Conservation (phyloP, 2,888 invertebrate genomes). For the Drosophila atroscutellata region DNA sequence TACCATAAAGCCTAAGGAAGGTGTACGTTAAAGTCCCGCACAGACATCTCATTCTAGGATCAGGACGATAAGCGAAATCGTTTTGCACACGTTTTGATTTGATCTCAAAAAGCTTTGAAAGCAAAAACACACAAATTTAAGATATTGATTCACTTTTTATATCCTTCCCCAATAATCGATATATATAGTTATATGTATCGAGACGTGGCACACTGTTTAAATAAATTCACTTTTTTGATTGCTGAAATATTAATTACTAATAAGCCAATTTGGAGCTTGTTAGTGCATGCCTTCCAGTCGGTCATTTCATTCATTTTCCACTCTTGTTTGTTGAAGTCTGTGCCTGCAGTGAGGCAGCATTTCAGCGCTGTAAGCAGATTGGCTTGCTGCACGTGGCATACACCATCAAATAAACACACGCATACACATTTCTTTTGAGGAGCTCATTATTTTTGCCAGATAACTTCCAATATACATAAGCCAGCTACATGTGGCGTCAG, state of each 20-base stretch:
- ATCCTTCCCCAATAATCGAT: not conserved
- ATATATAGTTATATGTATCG: not conserved
- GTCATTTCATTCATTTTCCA: no score
- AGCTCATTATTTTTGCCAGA: slow-evolving; percentile 66
- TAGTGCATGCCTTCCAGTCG: not conserved
- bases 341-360: slow-evolving; percentile 20
- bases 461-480: slow-evolving; percentile 48
- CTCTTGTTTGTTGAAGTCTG: slow-evolving; percentile 5
- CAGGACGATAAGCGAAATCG: not conserved
- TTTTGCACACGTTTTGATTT: not conserved
- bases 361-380: slow-evolving; percentile 21
- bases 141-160: not conserved
- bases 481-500: slow-evolving; percentile 1
- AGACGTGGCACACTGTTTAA: no score
- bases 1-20: not conserved
- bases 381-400: slow-evolving; percentile 11
- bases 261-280: not conserved
- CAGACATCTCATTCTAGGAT: not conserved
- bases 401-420: not conserved
- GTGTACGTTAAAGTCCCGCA: not conserved
- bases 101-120: no score
- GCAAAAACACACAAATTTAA: no score
- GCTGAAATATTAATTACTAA: not conserved
- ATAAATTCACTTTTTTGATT: not conserved
- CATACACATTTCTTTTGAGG: slow-evolving; percentile 62